These are phyloP conservation scores for Recurvirostra avosetta DNA, from an alignment of 2,113 vertebrate genomes.

Conservation along the genomic window DNA sequence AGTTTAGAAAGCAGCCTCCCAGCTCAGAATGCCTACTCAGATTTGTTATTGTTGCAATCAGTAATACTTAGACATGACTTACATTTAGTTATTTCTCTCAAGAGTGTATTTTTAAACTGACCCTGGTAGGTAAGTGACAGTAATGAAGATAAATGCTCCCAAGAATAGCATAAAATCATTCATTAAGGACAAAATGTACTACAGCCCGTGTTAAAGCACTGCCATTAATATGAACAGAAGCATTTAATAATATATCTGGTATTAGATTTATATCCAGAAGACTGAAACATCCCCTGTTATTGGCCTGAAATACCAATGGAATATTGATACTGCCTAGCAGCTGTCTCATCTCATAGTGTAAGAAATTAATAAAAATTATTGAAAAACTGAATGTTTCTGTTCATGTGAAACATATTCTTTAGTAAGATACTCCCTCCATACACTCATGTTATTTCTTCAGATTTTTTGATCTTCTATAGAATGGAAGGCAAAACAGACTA, in stretches of 20 bases:
- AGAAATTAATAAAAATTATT: not conserved
- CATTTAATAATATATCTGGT: not conserved
- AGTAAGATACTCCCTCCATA: not conserved
- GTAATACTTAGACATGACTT: not conserved
- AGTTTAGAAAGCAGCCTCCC: not conserved
- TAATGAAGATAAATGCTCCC: constrained; percentile 4
- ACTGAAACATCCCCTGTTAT: not conserved
- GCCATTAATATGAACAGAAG: not conserved
- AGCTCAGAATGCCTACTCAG: not conserved
- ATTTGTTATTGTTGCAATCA: not conserved
- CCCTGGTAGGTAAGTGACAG: not conserved
- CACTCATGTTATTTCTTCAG: not conserved
- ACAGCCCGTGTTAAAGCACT: not conserved
- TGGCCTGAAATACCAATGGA: not conserved
- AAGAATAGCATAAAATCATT: not conserved
- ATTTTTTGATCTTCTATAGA: not conserved
- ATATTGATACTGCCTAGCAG: not conserved
- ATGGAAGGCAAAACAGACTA: not conserved
- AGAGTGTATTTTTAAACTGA: constrained; percentile 21
- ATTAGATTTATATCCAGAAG: not conserved
- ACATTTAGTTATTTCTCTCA: not conserved
- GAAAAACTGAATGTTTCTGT: not conserved
- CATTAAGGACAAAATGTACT: not conserved
- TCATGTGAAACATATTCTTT: not conserved
- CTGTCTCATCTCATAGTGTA: not conserved